Percentiles rank a stretch among this genome's conserved stretches.
Conservation (phyloP, 1,140 invertebrate species). For the Copidosoma floridanum region DNA sequence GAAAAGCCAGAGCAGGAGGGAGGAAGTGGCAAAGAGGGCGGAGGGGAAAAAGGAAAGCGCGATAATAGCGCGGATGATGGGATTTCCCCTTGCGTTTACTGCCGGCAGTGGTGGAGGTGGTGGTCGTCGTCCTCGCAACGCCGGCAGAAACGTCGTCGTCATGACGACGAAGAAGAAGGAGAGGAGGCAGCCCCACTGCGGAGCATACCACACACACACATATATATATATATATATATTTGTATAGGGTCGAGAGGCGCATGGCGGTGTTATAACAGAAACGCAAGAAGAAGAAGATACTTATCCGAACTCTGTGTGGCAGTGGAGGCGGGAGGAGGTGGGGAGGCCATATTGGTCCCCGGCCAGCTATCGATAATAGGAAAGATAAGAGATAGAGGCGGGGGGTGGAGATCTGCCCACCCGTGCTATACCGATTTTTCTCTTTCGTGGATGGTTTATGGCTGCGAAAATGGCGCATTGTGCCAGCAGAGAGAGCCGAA, state of each 20-base stretch:
- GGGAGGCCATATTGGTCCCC: slow-evolving; percentile 48
- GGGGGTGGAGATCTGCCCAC: too few species aligned
- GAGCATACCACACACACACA: background rate
- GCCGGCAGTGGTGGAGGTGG: too few species aligned
- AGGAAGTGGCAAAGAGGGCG: too few species aligned
- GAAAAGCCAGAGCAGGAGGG: too few species aligned
- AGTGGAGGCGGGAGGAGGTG: slow-evolving; percentile 33
- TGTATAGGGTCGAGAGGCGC: too few species aligned
- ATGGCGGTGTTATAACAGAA: background rate
- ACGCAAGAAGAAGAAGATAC: background rate
- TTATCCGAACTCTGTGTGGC: slow-evolving; percentile 37
- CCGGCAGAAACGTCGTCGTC: too few species aligned
- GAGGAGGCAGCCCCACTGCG: background rate
- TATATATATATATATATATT: background rate
- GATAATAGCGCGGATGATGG: slow-evolving; percentile 56
- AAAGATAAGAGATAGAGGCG: slow-evolving; percentile 54
- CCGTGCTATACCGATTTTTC: too few species aligned
- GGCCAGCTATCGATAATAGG: slow-evolving; percentile 57
- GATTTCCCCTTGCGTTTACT: slow-evolving; percentile 36
- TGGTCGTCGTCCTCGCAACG: too few species aligned
- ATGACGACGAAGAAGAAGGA: slow-evolving; percentile 1
- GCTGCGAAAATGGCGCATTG: slow-evolving; percentile 39
- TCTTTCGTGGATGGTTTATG: slow-evolving; percentile 42
- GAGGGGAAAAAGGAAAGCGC: slow-evolving; percentile 24
- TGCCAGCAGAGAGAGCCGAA: background rate